Conservation (phyloP, 2,888 invertebrate genomes). For the Pollenia amentaria region DNA sequence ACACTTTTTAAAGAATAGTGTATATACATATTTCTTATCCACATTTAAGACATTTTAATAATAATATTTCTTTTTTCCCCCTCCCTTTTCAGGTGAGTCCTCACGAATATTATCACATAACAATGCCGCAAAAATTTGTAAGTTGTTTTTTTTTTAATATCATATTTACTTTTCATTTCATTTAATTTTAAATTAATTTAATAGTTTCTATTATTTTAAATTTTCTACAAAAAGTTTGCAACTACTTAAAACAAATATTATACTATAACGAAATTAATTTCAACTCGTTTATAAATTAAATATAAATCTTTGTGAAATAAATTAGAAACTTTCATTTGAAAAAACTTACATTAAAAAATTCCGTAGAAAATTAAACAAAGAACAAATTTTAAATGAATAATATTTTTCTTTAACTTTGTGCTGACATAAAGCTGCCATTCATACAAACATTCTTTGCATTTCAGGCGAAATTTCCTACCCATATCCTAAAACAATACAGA, state of each 20-base stretch:
- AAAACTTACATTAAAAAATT: neutral
- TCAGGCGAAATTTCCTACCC: too few relatives aligned
- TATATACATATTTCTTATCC: too few relatives aligned
- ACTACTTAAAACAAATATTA: too few relatives aligned
- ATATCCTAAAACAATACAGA: neutral
- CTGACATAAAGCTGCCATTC: too few relatives aligned
- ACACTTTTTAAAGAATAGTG: too few relatives aligned
- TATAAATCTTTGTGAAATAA: neutral
- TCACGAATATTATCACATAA: constrained; percentile 78
- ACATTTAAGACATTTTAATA: constrained; percentile 46
- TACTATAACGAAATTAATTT: neutral
- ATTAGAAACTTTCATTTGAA: neutral
- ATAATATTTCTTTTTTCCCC: constrained; percentile 71
- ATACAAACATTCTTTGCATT: too few relatives aligned
- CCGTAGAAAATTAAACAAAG: neutral
- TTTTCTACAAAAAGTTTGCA: neutral
- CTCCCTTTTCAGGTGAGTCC: constrained; percentile 81
- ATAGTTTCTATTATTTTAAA: neutral
- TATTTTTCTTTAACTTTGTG: neutral
- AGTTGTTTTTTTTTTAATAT: constrained; percentile 78
- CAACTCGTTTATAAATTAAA: neutral
- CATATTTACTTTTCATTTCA: constrained; percentile 17
- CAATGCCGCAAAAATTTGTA: constrained; percentile 80
- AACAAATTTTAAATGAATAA: constrained; percentile 11
- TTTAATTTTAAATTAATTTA: constrained; percentile 27